A percentile compares a stretch with the other conserved stretches of the same genome.
These are phyloP conservation scores for Erethizon dorsatum DNA, from an alignment of 2,797 vertebrate species.

Conservation along the genomic window DNA sequence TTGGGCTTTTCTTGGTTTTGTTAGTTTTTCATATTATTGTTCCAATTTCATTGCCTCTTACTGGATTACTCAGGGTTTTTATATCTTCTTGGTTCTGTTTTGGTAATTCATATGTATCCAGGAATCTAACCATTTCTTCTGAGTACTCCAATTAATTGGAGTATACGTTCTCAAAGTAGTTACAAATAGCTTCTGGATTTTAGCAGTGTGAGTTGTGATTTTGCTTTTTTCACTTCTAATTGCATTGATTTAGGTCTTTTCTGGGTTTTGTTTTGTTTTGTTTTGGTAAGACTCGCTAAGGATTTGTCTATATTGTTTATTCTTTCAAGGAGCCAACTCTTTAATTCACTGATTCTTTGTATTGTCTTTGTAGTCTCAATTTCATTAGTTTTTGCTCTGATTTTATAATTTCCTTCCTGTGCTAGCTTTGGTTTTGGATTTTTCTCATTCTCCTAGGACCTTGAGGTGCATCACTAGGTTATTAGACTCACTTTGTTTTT, in stretches of 20 bases:
- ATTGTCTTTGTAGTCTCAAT: background rate
- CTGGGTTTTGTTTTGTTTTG: too few species aligned
- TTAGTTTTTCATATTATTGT: background rate
- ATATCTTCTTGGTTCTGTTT: background rate
- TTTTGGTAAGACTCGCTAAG: background rate
- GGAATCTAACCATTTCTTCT: background rate
- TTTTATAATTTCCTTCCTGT: background rate
- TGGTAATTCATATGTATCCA: background rate
- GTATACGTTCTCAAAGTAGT: background rate
- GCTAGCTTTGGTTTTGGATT: background rate
- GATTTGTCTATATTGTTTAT: background rate
- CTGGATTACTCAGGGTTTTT: background rate
- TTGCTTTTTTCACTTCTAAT: background rate
- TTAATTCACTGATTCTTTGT: background rate
- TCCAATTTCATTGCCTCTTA: background rate
- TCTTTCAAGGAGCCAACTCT: background rate
- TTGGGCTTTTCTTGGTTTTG: background rate
- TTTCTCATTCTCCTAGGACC: background rate
- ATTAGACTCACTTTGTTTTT: background rate
- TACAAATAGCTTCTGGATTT: background rate
- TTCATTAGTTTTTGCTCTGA: background rate
- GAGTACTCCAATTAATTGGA: background rate
- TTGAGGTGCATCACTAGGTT: background rate
- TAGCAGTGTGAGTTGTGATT: background rate
- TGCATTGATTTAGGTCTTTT: background rate